Evolutionary conservation across 1,140 invertebrate genomes (phyloP), one percentile per base, ranked within the genome.

Genomic region (Drosophila repleta): DNA sequence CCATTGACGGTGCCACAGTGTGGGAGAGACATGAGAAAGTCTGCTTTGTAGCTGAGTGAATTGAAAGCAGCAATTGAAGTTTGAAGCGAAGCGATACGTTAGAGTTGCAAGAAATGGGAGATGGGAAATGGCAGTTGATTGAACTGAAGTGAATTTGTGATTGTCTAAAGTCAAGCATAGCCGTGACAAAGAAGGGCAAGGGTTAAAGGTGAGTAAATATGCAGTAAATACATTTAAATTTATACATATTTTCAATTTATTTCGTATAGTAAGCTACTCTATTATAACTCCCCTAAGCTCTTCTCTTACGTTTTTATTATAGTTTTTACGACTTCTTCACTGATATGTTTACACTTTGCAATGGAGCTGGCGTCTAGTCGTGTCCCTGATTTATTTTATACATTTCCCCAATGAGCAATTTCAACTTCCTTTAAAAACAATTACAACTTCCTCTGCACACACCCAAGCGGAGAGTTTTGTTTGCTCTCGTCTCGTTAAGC

Each of bases 331-430:
- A 29, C 43, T 29, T 17, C 10, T 37, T 20, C 15, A 41, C 18
- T 55, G 53, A 21, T 67, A 61, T 35, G 24, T 29, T 29, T 57
- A 39, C 55, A 45, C 15, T 57, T 20, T 18, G n/a, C 39, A 57
- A 57, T 26, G 39, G 15, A 43, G 10, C 32, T 6, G 21, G 41
- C 15, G 10, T 13, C 24, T 32, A 10, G 39, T 15, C 24, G 17
- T 26, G 51, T 37, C 49, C 20, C 39, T 88, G 83, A 78, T 82
- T 87, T 87, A 85, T 87, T 76, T 87, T 70, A 63, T 72, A 70
- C 82, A 85, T 82, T 87, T 85, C 83, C 82, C 82, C 83, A 85
- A 82, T 64, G 82, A 87, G 71, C 82, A 88, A 88, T 79, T 79
- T 69, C 43, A 70, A 71, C 68, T 87, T 87, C 83, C 82, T 87